A percentile compares a stretch with the other conserved stretches of the same genome.
phyloP scores from a whole-genome alignment of 2,797 vertebrate species.

The Myripristis jacobus region DNA sequence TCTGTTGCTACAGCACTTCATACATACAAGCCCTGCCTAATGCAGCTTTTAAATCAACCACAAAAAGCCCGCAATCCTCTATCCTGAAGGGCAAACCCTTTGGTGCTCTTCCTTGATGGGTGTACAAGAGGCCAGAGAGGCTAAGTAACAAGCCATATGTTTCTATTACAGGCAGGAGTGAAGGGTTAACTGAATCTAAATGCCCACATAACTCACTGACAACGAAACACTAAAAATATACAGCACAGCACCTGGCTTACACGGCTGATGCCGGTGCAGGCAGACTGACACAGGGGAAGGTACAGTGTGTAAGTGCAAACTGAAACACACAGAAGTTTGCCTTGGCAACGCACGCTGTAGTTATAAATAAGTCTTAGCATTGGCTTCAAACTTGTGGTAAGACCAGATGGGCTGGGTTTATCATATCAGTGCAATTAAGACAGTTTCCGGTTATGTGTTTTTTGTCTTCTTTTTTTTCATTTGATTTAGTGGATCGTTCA shows the following conservation, averaged over 20 bases:
- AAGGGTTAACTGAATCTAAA: slow-evolving; percentile 52
- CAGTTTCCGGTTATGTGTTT: too few species aligned
- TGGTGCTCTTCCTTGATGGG: background rate
- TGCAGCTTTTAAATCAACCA: background rate
- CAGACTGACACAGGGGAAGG: slow-evolving; percentile 5
- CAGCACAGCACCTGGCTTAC: slow-evolving; percentile 15
- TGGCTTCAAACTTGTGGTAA: background rate
- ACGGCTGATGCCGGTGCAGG: background rate
- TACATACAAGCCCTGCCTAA: too few species aligned
- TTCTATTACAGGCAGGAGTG: slow-evolving; percentile 18
- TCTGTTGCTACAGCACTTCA: too few species aligned
- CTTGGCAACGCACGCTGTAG: background rate
- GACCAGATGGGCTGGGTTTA: background rate
- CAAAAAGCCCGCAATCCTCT: background rate
- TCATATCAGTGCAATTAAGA: too few species aligned
- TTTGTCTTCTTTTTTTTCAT: too few species aligned
- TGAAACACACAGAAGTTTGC: background rate
- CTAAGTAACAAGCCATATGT: slow-evolving; percentile 15
- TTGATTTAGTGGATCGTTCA: too few species aligned
- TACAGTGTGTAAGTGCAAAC: background rate
- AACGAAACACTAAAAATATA: slow-evolving; percentile 38
- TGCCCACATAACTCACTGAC: slow-evolving; percentile 51
- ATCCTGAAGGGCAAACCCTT: background rate
- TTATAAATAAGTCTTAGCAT: background rate
- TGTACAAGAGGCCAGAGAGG: background rate